These are phyloP conservation scores for Cydia strobilella DNA, from an alignment of 1,140 invertebrate species.

Conservation along the genomic window DNA sequence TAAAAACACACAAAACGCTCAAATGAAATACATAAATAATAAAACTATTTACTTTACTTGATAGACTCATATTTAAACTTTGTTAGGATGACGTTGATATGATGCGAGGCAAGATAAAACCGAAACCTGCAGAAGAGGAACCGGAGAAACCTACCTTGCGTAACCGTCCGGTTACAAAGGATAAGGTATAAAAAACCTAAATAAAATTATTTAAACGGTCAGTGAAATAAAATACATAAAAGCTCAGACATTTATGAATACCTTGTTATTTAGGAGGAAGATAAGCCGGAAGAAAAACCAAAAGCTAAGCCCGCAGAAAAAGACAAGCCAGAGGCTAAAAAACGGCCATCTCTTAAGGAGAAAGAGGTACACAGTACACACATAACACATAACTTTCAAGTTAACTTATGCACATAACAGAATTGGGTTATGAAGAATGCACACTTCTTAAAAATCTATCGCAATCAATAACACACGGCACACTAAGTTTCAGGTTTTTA, in stretches of 20 bases:
- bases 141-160: slow-evolving; percentile 65
- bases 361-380: slow-evolving; percentile 70
- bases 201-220: background rate
- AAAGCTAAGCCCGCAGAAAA: slow-evolving; percentile 68
- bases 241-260: slow-evolving; percentile 30
- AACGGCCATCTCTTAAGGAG: slow-evolving; percentile 71
- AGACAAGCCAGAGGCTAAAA: slow-evolving; percentile 67
- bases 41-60: background rate
- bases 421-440: slow-evolving; percentile 38
- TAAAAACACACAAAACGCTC: slow-evolving; percentile 42
- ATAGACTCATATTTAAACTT: slow-evolving; percentile 40
- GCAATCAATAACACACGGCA: slow-evolving; percentile 35
- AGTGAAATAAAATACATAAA: background rate
- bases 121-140: slow-evolving; percentile 69
- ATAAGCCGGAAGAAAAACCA: slow-evolving; percentile 71
- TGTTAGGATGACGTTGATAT: slow-evolving; percentile 69
- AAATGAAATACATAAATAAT: slow-evolving; percentile 6
- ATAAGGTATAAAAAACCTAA: slow-evolving; percentile 62
- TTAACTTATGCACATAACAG: slow-evolving; percentile 37
- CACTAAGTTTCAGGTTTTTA: slow-evolving; percentile 44
- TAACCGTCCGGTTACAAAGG: slow-evolving; percentile 68
- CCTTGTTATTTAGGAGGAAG: slow-evolving; percentile 63
- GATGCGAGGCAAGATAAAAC: slow-evolving; percentile 75
- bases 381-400: slow-evolving; percentile 39
- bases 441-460: slow-evolving; percentile 6